A percentile compares a stretch with the other conserved stretches of the same genome.
Conservation (phyloP, 2,888 invertebrate species). For the Parelbella ahira region DNA sequence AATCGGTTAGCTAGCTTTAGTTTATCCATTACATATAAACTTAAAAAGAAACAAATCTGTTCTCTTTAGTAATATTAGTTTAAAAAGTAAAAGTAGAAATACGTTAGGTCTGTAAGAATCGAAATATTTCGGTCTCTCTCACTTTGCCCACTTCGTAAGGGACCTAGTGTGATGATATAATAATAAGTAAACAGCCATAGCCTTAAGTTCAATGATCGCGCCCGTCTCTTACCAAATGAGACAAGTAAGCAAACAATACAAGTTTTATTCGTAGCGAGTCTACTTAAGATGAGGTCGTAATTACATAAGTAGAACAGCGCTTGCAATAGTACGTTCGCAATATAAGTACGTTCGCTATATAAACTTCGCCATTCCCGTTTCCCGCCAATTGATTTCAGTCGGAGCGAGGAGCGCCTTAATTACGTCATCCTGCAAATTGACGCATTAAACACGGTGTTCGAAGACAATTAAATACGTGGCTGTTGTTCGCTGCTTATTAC, state of each 20-base stretch:
- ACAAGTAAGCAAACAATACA: conserved; percentile 41
- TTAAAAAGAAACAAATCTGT: too few relatives aligned
- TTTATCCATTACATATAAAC: too few relatives aligned
- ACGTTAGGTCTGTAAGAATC: too few relatives aligned
- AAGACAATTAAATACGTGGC: conserved; percentile 16
- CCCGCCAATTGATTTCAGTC: conserved; percentile 23
- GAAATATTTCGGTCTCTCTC: too few relatives aligned
- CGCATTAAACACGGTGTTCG: conserved; percentile 22
- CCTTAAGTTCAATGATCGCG: too few relatives aligned
- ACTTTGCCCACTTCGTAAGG: too few relatives aligned
- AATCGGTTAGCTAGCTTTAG: too few relatives aligned
- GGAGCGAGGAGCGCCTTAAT: conserved; percentile 18
- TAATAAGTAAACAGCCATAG: too few relatives aligned
- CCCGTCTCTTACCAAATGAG: neutral
- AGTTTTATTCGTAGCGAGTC: conserved; percentile 47
- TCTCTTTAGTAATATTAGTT: too few relatives aligned
- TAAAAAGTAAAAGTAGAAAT: too few relatives aligned
- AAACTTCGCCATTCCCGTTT: conserved; percentile 15
- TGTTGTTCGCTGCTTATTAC: conserved; percentile 7
- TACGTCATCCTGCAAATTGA: conserved; percentile 25
- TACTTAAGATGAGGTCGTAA: conserved; percentile 47
- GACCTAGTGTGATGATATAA: too few relatives aligned
- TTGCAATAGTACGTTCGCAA: conserved; percentile 9
- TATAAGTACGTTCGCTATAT: conserved; percentile 19
- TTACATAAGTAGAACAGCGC: conserved; percentile 33